Evolutionary conservation across 2,888 invertebrate species (phyloP).

Genomic region (Leptopilina syphax): DNA sequence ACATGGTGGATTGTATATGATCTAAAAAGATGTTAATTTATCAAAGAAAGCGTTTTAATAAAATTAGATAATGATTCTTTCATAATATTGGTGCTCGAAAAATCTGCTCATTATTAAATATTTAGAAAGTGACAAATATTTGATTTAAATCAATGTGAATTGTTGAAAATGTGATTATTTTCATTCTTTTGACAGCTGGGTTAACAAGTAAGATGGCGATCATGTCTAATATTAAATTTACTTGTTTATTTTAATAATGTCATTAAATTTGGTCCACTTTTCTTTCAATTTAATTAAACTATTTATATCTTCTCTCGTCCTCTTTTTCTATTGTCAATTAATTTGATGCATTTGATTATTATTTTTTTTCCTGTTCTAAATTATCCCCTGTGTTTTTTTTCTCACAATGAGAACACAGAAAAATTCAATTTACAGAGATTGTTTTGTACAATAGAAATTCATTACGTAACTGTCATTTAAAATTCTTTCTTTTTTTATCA

Average conservation of each 20-base stretch:
- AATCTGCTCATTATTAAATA: background rate
- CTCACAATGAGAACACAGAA: conserved; percentile 6
- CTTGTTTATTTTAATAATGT: conserved; percentile 38
- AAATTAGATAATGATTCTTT: conserved; percentile 17
- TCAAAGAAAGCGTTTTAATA: background rate
- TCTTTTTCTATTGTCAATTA: background rate
- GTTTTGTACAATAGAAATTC: conserved; percentile 34
- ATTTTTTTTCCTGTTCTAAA: background rate
- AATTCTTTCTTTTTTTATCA: conserved; percentile 25
- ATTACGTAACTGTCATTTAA: conserved; percentile 41
- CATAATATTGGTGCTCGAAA: conserved; percentile 14
- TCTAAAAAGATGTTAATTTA: background rate
- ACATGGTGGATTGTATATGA: conserved; percentile 20
- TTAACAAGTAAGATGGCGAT: conserved; percentile 37
- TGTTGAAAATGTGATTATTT: conserved; percentile 43
- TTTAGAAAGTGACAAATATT: background rate
- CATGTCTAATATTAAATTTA: conserved; percentile 33
- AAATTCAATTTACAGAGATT: conserved; percentile 29
- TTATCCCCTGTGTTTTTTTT: background rate
- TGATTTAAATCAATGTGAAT: conserved; percentile 11
- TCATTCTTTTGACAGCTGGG: conserved; percentile 48
- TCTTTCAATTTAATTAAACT: background rate
- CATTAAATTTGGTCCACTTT: background rate
- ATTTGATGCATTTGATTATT: background rate
- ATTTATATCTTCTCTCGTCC: background rate